Percentiles rank a stretch among this genome's conserved stretches.
Evolutionary conservation across 2,113 vertebrate genomes (phyloP).

Genomic region (Oryzias curvinotus): DNA sequence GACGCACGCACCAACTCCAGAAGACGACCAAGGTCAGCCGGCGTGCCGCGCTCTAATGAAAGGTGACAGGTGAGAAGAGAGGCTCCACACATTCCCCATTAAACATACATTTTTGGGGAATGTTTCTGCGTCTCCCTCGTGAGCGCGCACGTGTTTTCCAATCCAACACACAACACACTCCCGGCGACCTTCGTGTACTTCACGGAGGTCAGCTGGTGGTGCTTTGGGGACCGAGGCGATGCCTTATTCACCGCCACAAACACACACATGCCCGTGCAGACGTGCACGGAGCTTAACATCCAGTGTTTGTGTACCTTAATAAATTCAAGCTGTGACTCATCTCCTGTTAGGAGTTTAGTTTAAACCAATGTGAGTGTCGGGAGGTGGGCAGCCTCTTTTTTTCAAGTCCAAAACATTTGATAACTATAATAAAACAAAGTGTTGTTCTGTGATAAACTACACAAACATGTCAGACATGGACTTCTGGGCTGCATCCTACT

Average conservation of each 20-base stretch:
- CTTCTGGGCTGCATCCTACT: too few relatives aligned
- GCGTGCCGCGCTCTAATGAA: conserved; percentile 69
- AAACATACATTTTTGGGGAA: conserved; percentile 68
- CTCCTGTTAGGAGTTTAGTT: too few relatives aligned
- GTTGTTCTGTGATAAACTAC: too few relatives aligned
- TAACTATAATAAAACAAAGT: too few relatives aligned
- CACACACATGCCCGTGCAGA: conserved; percentile 19
- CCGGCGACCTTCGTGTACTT: conserved; percentile 10
- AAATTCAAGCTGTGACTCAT: too few relatives aligned
- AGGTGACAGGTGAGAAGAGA: conserved; percentile 81
- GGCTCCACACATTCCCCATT: conserved; percentile 70
- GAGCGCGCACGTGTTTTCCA: conserved; percentile 18
- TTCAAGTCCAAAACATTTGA: too few relatives aligned
- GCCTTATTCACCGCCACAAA: neutral
- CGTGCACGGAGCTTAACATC: conserved; percentile 11
- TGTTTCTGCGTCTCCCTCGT: conserved; percentile 16
- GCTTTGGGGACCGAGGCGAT: conserved; percentile 36
- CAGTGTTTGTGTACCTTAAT: too few relatives aligned
- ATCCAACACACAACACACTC: conserved; percentile 15
- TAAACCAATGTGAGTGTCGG: too few relatives aligned
- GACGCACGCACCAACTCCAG: conserved; percentile 39
- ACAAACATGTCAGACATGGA: too few relatives aligned
- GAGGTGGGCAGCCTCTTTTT: too few relatives aligned
- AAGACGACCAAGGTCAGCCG: conserved; percentile 77
- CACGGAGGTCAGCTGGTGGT: conserved; percentile 61